Evolutionary conservation across 92 coral and sea anemone genomes (phyloP).

Genomic region (Zoanthus solanderi): DNA sequence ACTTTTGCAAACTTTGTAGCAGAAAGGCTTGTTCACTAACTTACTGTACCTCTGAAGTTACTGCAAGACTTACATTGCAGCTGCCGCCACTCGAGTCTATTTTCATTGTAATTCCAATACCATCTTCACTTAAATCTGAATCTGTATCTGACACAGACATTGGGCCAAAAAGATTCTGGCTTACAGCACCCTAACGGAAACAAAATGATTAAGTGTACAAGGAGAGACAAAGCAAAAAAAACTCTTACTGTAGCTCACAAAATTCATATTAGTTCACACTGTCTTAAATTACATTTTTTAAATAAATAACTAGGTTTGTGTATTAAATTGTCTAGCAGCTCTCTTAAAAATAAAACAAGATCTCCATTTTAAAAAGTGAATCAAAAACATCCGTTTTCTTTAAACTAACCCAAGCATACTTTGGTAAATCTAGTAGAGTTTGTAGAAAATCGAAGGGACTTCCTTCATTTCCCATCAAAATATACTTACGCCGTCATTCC

Average conservation of each 20-base stretch:
- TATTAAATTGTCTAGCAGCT: background rate
- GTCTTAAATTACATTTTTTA: background rate
- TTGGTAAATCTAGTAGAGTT: constrained; percentile 5
- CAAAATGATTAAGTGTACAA: background rate
- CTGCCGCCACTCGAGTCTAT: constrained; percentile 75
- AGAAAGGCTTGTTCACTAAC: background rate
- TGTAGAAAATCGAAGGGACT: background rate
- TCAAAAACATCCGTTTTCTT: background rate
- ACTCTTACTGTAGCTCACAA: background rate
- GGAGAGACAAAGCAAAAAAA: background rate
- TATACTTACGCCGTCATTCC: constrained; percentile 18
- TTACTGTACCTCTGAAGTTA: background rate
- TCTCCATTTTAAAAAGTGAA: background rate
- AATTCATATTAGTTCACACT: background rate
- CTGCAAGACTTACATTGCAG: constrained; percentile 69
- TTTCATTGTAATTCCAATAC: constrained; percentile 76
- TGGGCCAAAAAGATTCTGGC: background rate
- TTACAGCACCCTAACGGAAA: constrained; percentile 30
- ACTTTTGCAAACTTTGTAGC: background rate
- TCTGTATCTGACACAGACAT: constrained; percentile 76
- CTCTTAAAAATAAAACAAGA: background rate
- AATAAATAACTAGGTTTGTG: background rate
- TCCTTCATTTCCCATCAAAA: constrained; percentile 28
- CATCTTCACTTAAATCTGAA: constrained; percentile 88
- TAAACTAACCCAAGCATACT: constrained; percentile 33